Percentiles rank a stretch among this genome's conserved stretches.
phyloP scores from a whole-genome alignment of 2,797 vertebrate species.

The Gambusia yucatana region DNA sequence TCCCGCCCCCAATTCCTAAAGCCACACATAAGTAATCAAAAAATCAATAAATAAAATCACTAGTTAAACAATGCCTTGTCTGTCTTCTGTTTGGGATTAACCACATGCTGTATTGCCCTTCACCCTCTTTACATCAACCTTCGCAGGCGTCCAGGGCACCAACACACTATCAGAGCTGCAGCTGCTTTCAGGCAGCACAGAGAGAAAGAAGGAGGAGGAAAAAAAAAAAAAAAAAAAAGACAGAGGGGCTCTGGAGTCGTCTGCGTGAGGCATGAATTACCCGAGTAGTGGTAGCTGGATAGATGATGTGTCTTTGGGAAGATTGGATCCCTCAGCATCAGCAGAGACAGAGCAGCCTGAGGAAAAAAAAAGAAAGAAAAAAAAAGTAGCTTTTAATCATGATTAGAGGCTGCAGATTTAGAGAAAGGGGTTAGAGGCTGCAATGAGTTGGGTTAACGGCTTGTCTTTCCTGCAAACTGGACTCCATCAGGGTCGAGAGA shows the following conservation, averaged over 20 bases:
- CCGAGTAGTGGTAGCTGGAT: conserved; percentile 94
- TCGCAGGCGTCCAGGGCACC: conserved; percentile 46
- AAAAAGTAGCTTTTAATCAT: conserved; percentile 1
- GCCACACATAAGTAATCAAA: conserved; percentile 15
- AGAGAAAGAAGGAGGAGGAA: too few species aligned
- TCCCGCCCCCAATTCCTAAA: conserved; percentile 7
- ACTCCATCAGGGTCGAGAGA: neutral
- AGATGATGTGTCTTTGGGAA: conserved; percentile 85
- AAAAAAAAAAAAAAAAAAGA: neutral
- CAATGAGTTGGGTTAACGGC: neutral
- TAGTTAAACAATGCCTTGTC: conserved; percentile 76
- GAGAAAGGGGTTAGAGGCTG: neutral
- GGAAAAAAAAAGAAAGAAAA: conserved; percentile 8
- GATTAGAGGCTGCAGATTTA: neutral
- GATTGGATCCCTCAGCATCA: conserved; percentile 88
- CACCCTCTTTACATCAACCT: conserved; percentile 59
- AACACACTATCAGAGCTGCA: conserved; percentile 67
- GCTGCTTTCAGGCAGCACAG: conserved; percentile 40
- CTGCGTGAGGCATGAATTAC: conserved; percentile 64
- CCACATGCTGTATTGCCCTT: conserved; percentile 66
- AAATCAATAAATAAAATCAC: conserved; percentile 17
- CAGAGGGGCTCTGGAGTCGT: neutral
- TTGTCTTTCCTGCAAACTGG: conserved; percentile 8
- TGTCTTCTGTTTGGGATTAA: conserved; percentile 79
- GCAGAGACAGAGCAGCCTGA: conserved; percentile 88